A percentile compares a stretch with the other conserved stretches of the same genome.
phyloP scores from a whole-genome alignment of 2,113 vertebrate genomes.

The Genyomyrus donnyi region DNA sequence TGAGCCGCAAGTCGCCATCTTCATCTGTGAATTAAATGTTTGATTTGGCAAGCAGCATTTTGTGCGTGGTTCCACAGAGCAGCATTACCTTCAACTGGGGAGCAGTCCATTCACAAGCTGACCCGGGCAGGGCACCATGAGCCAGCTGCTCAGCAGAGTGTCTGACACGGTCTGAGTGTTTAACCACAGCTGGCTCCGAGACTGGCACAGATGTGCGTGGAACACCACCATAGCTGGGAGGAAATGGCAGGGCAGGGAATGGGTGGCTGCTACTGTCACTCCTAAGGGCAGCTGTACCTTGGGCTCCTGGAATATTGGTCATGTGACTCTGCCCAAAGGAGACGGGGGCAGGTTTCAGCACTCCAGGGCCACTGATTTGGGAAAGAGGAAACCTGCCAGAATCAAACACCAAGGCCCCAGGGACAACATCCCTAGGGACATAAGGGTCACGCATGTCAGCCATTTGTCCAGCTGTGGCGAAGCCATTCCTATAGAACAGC shows the following conservation, averaged over 20 bases:
- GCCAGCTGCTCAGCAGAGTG: background rate
- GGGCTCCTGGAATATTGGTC: background rate
- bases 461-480: background rate
- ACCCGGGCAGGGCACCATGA: background rate
- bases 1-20: background rate
- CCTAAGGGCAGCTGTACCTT: background rate
- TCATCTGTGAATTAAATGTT: background rate
- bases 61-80: background rate
- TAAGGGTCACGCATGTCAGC: background rate
- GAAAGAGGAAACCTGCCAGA: background rate
- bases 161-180: background rate
- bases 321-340: background rate
- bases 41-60: background rate
- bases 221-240: background rate
- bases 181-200: background rate
- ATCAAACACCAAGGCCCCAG: background rate
- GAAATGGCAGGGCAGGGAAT: background rate
- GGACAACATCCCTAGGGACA: background rate
- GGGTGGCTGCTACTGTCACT: background rate
- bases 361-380: no score
- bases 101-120: background rate
- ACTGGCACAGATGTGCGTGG: background rate
- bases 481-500: background rate
- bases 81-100: background rate
- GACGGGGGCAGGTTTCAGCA: background rate